These are phyloP conservation scores for Drosophila trapezifrons DNA, from an alignment of 1,140 invertebrate species.

Conservation along the genomic window DNA sequence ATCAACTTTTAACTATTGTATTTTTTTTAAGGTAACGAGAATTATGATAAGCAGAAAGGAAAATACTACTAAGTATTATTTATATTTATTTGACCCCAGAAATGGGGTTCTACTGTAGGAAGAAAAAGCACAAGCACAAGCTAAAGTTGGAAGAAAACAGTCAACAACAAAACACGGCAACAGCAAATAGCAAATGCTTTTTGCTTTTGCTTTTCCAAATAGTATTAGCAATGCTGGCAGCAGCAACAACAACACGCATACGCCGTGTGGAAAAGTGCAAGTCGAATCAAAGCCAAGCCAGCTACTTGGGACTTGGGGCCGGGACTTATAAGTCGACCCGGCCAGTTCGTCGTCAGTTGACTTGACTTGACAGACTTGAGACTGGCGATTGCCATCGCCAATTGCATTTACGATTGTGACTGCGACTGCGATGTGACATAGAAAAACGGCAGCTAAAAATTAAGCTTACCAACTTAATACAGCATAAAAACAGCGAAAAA, in stretches of 20 bases:
- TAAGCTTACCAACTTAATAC: constrained; percentile 21
- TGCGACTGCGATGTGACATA: constrained; percentile 24
- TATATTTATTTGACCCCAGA: too few relatives aligned
- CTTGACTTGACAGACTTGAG: constrained; percentile 36
- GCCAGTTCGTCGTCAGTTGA: constrained; percentile 8
- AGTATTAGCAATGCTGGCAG: constrained; percentile 20
- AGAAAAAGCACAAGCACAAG: constrained; percentile 18
- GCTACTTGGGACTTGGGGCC: constrained; percentile 30
- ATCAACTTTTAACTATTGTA: too few relatives aligned
- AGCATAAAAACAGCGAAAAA: constrained; percentile 3
- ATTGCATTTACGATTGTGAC: constrained; percentile 19
- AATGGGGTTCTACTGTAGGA: constrained; percentile 9
- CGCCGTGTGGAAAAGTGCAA: constrained; percentile 69
- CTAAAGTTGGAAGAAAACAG: constrained; percentile 57
- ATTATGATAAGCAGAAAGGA: too few relatives aligned
- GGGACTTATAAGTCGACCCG: constrained; percentile 49
- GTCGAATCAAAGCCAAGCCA: constrained; percentile 45
- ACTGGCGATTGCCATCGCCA: constrained; percentile 37
- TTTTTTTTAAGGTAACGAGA: too few relatives aligned
- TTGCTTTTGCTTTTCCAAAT: constrained; percentile 9
- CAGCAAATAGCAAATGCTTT: constrained; percentile 26
- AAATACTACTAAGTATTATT: neutral
- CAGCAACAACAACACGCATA: constrained; percentile 33
- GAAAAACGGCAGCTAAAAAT: constrained; percentile 20
- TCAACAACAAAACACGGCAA: constrained; percentile 64